Percentiles rank a stretch among this genome's conserved stretches.
Evolutionary conservation across 37 sponge, comb jelly and placozoan species (phyloP).

Genomic region (Spongilla lacustris): DNA sequence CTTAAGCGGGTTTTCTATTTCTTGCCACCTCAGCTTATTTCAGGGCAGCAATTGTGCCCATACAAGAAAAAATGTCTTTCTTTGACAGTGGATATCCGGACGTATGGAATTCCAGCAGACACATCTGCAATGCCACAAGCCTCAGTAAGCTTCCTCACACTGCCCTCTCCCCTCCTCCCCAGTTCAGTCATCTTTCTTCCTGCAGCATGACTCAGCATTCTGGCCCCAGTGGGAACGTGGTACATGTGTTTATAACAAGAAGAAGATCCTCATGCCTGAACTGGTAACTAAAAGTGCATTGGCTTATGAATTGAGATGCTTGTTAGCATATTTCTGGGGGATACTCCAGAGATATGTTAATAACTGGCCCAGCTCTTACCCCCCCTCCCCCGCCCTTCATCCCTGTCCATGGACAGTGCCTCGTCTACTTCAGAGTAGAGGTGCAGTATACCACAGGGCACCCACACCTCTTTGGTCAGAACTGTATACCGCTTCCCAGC

Average conservation of each 20-base stretch:
- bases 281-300: background rate
- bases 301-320: background rate
- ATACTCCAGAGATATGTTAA: no score
- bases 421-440: slow-evolving; percentile 73
- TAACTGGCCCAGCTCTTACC: background rate
- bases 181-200: background rate
- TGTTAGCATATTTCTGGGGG: no score
- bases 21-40: slow-evolving; percentile 46
- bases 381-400: background rate
- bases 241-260: background rate
- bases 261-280: slow-evolving; percentile 54
- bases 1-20: no score
- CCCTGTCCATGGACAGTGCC: slow-evolving; percentile 11
- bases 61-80: slow-evolving; percentile 37
- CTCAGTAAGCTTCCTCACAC: slow-evolving; percentile 1
- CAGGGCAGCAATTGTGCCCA: slow-evolving; percentile 55
- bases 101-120: slow-evolving; percentile 60
- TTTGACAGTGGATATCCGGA: slow-evolving; percentile 44
- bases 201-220: background rate
- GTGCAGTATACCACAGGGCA: background rate
- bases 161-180: background rate
- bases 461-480: slow-evolving; percentile 63
- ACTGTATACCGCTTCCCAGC: slow-evolving; percentile 66
- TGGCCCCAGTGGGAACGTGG: slow-evolving; percentile 53
- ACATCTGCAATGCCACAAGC: slow-evolving; percentile 16